Percentiles rank a stretch among this genome's conserved stretches.
These are phyloP conservation scores for Apoderus coryli DNA, from an alignment of 2,888 invertebrate species.

Conservation along the genomic window DNA sequence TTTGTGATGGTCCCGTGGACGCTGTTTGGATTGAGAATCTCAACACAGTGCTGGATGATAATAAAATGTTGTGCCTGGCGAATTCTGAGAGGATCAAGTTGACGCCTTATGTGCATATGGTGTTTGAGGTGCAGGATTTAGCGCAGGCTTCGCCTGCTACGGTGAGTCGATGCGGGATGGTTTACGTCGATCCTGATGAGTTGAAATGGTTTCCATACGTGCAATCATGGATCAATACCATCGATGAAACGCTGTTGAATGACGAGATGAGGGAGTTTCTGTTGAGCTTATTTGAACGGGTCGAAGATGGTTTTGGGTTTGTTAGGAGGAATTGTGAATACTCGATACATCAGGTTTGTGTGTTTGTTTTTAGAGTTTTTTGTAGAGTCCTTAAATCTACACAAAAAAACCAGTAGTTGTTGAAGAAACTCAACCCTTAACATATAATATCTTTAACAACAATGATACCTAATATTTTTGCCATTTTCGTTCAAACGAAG, in stretches of 20 bases:
- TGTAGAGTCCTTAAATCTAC: too few species aligned
- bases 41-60: conserved; percentile 85
- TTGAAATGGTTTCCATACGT: conserved; percentile 70
- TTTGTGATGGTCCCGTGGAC: conserved; percentile 85
- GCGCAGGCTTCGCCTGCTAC: conserved; percentile 87
- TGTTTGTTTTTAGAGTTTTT: too few species aligned
- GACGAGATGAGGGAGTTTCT: conserved; percentile 49
- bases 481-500: too few species aligned
- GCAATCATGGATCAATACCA: conserved; percentile 54
- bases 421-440: too few species aligned
- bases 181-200: conserved; percentile 75
- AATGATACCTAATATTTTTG: too few species aligned
- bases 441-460: too few species aligned
- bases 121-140: conserved; percentile 75
- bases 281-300: conserved; percentile 45
- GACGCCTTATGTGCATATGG: conserved; percentile 77
- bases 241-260: conserved; percentile 36
- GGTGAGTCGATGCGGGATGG: conserved; percentile 76
- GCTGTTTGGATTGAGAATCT: conserved; percentile 92
- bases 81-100: conserved; percentile 85
- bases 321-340: conserved; percentile 53
- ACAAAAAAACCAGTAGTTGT: too few species aligned
- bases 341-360: conserved; percentile 57
- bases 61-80: conserved; percentile 84
- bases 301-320: conserved; percentile 51